Evolutionary conservation across 2,113 vertebrate genomes (phyloP).

Genomic region (Amblyopsis rosae): DNA sequence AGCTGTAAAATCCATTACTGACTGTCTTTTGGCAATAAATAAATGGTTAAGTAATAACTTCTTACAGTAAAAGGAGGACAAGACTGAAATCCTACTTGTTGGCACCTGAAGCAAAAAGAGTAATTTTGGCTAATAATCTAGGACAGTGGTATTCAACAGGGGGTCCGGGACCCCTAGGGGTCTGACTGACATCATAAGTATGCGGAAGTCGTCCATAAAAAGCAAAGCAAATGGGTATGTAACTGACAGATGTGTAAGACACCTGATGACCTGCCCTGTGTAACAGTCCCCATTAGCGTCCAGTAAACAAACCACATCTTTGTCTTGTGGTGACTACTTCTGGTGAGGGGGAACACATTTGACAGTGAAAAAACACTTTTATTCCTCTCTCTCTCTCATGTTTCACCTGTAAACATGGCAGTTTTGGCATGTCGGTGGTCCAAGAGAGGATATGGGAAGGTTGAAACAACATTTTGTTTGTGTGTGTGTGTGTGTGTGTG

Average conservation of each 20-base stretch:
- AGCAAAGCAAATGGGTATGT: slow-evolving; percentile 26
- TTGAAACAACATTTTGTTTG: too few species aligned
- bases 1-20: too few species aligned
- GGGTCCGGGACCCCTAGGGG: too few species aligned
- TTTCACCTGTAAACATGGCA: background rate
- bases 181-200: slow-evolving; percentile 21
- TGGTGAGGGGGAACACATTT: background rate
- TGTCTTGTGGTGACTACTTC: background rate
- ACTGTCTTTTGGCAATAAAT: too few species aligned
- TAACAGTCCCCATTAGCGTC: slow-evolving; percentile 7
- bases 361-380: background rate
- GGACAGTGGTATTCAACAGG: too few species aligned
- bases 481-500: background rate
- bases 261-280: slow-evolving; percentile 38
- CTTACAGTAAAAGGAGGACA: too few species aligned
- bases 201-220: slow-evolving; percentile 23
- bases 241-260: slow-evolving; percentile 29
- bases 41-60: too few species aligned
- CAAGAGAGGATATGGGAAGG: background rate
- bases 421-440: background rate
- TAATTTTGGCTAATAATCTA: too few species aligned
- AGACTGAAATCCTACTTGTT: too few species aligned
- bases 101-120: too few species aligned
- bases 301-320: background rate
- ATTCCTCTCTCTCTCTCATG: background rate